phyloP scores from a whole-genome alignment of 2,888 invertebrate genomes.

The Gastracanthus pulcherrimus region DNA sequence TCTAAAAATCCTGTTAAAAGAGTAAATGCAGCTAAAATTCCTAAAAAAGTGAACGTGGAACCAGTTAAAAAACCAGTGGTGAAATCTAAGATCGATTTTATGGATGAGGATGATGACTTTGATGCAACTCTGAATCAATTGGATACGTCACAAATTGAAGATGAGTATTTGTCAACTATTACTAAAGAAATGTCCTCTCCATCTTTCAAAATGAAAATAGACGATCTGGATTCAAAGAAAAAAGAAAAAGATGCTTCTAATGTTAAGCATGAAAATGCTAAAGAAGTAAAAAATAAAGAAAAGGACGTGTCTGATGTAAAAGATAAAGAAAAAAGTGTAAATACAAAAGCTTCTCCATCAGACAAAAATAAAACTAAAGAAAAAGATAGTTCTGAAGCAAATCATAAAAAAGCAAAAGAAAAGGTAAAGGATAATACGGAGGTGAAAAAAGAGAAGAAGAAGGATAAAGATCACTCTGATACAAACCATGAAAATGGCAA shows the following conservation, averaged over 20 bases:
- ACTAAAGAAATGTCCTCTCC: conserved; percentile 28
- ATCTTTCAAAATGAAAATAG: neutral
- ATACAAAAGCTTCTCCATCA: neutral
- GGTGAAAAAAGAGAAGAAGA: neutral
- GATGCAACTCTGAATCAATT: conserved; percentile 83
- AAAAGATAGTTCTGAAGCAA: conserved; percentile 27
- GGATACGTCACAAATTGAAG: conserved; percentile 78
- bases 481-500: conserved; percentile 36
- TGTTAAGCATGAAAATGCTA: conserved; percentile 62
- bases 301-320: neutral
- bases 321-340: conserved; percentile 25
- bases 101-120: conserved; percentile 85
- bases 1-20: conserved; percentile 82
- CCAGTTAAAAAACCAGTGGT: conserved; percentile 29
- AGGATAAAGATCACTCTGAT: neutral
- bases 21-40: conserved; percentile 77
- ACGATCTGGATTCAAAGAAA: conserved; percentile 23
- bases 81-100: conserved; percentile 78
- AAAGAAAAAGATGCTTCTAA: conserved; percentile 2
- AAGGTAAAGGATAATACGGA: neutral
- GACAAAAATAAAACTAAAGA: conserved; percentile 47
- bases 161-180: conserved; percentile 72
- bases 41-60: conserved; percentile 24
- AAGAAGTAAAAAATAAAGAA: conserved; percentile 53
- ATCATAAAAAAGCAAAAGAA: conserved; percentile 1